These are phyloP conservation scores for Drosophila bocki DNA, from an alignment of 1,140 invertebrate genomes.

Conservation along the genomic window DNA sequence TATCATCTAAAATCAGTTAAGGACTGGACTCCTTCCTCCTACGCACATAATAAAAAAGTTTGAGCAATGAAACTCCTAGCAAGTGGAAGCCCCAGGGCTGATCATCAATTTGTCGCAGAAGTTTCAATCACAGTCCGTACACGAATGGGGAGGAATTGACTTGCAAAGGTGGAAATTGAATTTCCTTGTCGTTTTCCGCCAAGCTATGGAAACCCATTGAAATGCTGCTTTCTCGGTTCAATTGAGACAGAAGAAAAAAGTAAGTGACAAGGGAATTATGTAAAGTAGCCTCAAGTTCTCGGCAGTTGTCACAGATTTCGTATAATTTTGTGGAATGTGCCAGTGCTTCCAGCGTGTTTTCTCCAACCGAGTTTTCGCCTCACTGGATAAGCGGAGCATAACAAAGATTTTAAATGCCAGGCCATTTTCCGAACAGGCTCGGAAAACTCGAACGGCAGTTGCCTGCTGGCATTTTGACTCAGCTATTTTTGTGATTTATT, in stretches of 20 bases:
- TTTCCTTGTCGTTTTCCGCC: constrained; percentile 55
- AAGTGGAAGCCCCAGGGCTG: background rate
- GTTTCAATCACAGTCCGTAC: constrained; percentile 26
- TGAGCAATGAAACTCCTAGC: constrained; percentile 4
- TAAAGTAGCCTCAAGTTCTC: constrained; percentile 67
- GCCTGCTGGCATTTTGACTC: constrained; percentile 26
- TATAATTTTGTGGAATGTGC: constrained; percentile 61
- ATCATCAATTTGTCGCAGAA: constrained; percentile 51
- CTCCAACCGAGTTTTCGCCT: constrained; percentile 18
- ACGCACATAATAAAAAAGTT: constrained; percentile 33
- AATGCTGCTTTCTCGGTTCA: constrained; percentile 24
- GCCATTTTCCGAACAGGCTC: constrained; percentile 2
- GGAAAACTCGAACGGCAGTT: background rate
- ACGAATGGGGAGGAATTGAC: constrained; percentile 8
- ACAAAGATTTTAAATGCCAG: constrained; percentile 33
- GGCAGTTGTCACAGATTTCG: constrained; percentile 70
- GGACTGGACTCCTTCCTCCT: constrained; percentile 1
- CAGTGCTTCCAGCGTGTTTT: constrained; percentile 16
- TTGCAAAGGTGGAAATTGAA: constrained; percentile 65
- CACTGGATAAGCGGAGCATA: constrained; percentile 36
- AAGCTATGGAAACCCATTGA: constrained; percentile 1
- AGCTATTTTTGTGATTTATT: constrained; percentile 69
- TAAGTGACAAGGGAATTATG: constrained; percentile 67
- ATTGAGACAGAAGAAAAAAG: constrained; percentile 21
- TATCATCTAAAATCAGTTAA: background rate